These are phyloP conservation scores for Xiphydria camelus DNA, from an alignment of 2,888 invertebrate species.

Conservation along the genomic window DNA sequence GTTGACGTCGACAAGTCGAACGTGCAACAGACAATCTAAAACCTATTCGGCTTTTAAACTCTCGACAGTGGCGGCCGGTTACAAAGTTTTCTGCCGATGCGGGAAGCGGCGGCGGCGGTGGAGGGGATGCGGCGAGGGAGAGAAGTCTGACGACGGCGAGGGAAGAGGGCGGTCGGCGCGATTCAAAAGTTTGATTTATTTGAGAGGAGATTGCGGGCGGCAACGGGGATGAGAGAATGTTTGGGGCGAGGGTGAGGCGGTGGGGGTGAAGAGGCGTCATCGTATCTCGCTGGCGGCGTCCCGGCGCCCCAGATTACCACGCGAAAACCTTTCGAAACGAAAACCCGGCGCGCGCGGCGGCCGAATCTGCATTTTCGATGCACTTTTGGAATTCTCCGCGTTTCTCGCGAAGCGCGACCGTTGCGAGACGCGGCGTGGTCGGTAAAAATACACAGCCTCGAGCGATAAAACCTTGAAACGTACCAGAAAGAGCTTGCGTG, in stretches of 20 bases:
- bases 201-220: constrained; percentile 53
- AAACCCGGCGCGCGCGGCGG: no score
- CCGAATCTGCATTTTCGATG: no score
- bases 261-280: constrained; percentile 22
- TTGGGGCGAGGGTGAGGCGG: constrained; percentile 18
- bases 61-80: constrained; percentile 52
- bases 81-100: constrained; percentile 47
- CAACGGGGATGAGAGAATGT: no score
- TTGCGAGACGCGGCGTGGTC: background rate
- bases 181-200: constrained; percentile 58
- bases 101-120: constrained; percentile 12
- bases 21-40: constrained; percentile 52
- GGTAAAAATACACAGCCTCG: background rate
- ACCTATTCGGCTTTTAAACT: constrained; percentile 57
- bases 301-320: constrained; percentile 36
- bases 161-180: constrained; percentile 29
- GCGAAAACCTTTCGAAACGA: no score
- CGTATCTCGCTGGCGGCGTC: constrained; percentile 38
- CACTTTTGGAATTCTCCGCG: no score
- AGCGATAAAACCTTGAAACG: constrained; percentile 43
- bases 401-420: background rate
- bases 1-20: constrained; percentile 48
- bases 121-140: constrained; percentile 10
- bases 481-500: constrained; percentile 96
- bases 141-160: constrained; percentile 7